Percentiles rank a stretch among this genome's conserved stretches.
These are phyloP conservation scores for Didymodactylos carnosus DNA, from an alignment of 2,888 invertebrate species.

Conservation along the genomic window DNA sequence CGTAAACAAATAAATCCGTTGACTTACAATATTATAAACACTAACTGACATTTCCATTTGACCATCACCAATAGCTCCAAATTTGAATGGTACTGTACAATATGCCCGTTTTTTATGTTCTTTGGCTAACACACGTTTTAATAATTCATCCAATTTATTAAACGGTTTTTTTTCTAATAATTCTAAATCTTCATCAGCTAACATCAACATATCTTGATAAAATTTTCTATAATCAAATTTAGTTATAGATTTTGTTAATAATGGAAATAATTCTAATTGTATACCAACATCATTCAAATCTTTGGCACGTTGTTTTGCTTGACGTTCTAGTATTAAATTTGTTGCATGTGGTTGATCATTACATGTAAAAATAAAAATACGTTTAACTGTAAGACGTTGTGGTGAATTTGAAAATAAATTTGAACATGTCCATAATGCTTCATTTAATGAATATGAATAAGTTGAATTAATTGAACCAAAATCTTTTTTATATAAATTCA, in stretches of 20 bases:
- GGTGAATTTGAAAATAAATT: constrained; percentile 26
- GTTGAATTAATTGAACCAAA: constrained; percentile 25
- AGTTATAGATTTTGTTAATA: constrained; percentile 23
- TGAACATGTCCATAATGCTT: constrained; percentile 32
- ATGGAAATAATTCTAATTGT: constrained; percentile 43
- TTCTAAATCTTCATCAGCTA: constrained; percentile 26
- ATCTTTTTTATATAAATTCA: background rate
- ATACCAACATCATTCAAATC: constrained; percentile 47
- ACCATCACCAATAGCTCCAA: background rate
- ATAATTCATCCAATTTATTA: background rate
- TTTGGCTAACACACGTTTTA: constrained; percentile 24
- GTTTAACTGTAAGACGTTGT: constrained; percentile 27
- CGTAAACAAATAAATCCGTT: background rate
- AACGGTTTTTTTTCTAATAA: background rate
- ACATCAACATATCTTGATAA: constrained; percentile 29
- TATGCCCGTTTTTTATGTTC: constrained; percentile 46
- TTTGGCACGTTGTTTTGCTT: constrained; percentile 44
- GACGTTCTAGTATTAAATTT: constrained; percentile 23
- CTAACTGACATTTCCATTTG: background rate
- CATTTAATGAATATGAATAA: constrained; percentile 24
- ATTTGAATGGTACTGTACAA: constrained; percentile 41
- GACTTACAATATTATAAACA: background rate
- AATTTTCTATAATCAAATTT: constrained; percentile 34
- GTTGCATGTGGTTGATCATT: constrained; percentile 34
- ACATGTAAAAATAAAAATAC: constrained; percentile 36